phyloP scores from a whole-genome alignment of 2,888 invertebrate species.

The Catocala nupta region DNA sequence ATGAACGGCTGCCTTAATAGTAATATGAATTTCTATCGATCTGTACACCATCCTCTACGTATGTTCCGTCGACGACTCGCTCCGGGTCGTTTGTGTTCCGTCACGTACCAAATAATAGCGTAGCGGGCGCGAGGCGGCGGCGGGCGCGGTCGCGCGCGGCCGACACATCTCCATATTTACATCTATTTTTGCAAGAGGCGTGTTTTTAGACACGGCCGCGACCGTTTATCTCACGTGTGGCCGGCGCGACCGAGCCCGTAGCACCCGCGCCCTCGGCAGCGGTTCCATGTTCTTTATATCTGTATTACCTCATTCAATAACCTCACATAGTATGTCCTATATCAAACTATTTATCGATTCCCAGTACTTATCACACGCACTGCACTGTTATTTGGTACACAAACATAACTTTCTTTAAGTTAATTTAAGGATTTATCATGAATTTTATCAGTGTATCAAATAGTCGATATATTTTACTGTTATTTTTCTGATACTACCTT shows the following conservation, averaged over 20 bases:
- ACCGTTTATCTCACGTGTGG: slow-evolving; percentile 37
- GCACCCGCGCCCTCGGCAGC: slow-evolving; percentile 52
- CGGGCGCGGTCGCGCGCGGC: slow-evolving; percentile 23
- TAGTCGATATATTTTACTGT: slow-evolving; percentile 83
- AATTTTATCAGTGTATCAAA: slow-evolving; percentile 81
- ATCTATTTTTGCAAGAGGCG: slow-evolving; percentile 48
- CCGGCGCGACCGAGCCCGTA: slow-evolving; percentile 22
- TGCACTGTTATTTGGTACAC: slow-evolving; percentile 86
- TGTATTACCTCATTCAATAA: slow-evolving; percentile 82
- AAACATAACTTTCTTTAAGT: slow-evolving; percentile 73
- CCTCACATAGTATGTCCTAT: slow-evolving; percentile 75
- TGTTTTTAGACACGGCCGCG: slow-evolving; percentile 42
- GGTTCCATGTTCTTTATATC: slow-evolving; percentile 65
- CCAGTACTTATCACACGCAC: slow-evolving; percentile 81
- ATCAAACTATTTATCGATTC: slow-evolving; percentile 70
- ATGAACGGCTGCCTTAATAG: slow-evolving; percentile 81
- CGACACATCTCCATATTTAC: slow-evolving; percentile 45
- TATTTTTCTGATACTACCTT: slow-evolving; percentile 85
- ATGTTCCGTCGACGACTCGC: slow-evolving; percentile 60
- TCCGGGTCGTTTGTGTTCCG: slow-evolving; percentile 53
- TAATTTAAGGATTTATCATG: slow-evolving; percentile 79
- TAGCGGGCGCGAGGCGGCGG: slow-evolving; percentile 52
- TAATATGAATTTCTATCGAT: slow-evolving; percentile 69
- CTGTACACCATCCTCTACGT: slow-evolving; percentile 69
- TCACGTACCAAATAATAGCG: slow-evolving; percentile 84